Evolutionary conservation across 2,888 invertebrate species (phyloP).

Genomic region (Iphiclides podalirius): DNA sequence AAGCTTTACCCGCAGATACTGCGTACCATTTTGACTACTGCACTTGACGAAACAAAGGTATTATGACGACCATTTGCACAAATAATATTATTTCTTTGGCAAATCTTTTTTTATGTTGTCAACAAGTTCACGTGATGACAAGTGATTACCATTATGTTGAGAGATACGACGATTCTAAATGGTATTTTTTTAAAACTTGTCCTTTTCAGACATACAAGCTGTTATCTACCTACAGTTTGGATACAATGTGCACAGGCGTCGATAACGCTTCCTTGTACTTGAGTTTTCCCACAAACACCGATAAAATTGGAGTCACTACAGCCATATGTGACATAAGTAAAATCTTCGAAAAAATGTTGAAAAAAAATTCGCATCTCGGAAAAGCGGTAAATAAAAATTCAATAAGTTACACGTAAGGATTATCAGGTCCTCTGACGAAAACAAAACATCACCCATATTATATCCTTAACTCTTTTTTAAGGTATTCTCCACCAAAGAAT

Average conservation of each 20-base stretch:
- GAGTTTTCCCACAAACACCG: slow-evolving; percentile 37
- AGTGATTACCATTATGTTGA: too few relatives aligned
- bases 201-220: slow-evolving; percentile 55
- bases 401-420: too few relatives aligned
- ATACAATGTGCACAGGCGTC: slow-evolving; percentile 54
- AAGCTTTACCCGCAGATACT: slow-evolving; percentile 49
- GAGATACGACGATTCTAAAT: too few relatives aligned
- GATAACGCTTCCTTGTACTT: slow-evolving; percentile 45
- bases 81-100: too few relatives aligned
- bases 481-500: too few relatives aligned
- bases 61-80: too few relatives aligned
- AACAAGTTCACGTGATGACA: not conserved
- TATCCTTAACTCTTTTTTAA: too few relatives aligned
- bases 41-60: slow-evolving; percentile 65
- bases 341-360: slow-evolving; percentile 53
- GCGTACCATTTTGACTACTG: slow-evolving; percentile 49
- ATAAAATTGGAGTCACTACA: slow-evolving; percentile 35
- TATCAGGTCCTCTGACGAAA: too few relatives aligned
- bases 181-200: too few relatives aligned
- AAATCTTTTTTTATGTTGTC: not conserved
- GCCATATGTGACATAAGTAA: slow-evolving; percentile 51
- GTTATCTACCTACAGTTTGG: slow-evolving; percentile 50
- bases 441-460: too few relatives aligned
- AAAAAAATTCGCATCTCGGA: slow-evolving; percentile 49
- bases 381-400: slow-evolving; percentile 59